These are phyloP conservation scores for Aproaerema taeniolella DNA, from an alignment of 2,888 invertebrate species.

Conservation along the genomic window DNA sequence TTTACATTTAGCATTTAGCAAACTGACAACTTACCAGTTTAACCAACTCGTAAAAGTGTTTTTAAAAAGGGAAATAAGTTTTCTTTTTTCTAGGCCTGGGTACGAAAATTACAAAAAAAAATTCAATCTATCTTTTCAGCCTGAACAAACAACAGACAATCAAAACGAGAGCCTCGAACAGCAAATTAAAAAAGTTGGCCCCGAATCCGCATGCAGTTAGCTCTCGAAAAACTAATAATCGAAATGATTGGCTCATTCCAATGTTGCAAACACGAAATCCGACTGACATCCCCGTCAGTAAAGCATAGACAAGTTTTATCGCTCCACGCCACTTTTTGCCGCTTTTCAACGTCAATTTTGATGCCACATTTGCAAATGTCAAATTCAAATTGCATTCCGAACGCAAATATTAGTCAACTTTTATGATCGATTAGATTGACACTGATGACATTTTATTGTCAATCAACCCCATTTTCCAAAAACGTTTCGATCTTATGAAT, in stretches of 20 bases:
- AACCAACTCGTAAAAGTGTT: too few species aligned
- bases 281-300: constrained; percentile 39
- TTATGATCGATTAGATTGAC: constrained; percentile 42
- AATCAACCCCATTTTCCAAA: constrained; percentile 59
- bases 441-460: constrained; percentile 57
- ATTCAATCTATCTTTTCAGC: too few species aligned
- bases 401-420: constrained; percentile 18
- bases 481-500: constrained; percentile 62
- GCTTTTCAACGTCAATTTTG: constrained; percentile 37
- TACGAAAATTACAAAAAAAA: too few species aligned
- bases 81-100: too few species aligned
- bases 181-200: constrained; percentile 14
- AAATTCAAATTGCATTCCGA: constrained; percentile 33
- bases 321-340: constrained; percentile 38
- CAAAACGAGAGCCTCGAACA: constrained; percentile 3
- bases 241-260: constrained; percentile 40
- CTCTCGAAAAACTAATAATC: constrained; percentile 43
- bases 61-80: too few species aligned
- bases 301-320: constrained; percentile 57
- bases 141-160: constrained; percentile 1
- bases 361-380: constrained; percentile 36
- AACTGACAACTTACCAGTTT: too few species aligned
- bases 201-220: constrained; percentile 9
- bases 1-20: too few species aligned
- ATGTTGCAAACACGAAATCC: constrained; percentile 28